Conservation (phyloP, 2,797 vertebrate species). For the Tokudaia muenninki region DNA sequence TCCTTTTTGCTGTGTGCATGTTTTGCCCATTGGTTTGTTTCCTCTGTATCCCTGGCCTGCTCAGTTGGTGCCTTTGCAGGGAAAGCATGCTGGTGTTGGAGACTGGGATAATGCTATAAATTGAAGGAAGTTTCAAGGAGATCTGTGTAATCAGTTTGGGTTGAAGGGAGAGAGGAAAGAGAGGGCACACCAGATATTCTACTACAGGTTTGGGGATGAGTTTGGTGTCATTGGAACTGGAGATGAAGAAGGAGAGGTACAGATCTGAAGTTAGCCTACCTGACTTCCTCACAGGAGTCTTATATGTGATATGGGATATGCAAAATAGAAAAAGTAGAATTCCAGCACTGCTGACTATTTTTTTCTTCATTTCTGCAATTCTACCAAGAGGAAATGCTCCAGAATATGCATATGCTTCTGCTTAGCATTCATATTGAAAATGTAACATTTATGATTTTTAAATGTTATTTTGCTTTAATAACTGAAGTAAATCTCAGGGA, state of each 20-base stretch:
- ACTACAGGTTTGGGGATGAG: not conserved
- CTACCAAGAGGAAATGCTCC: not conserved
- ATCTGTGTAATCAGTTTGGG: not conserved
- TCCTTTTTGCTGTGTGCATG: not conserved
- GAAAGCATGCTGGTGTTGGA: not conserved
- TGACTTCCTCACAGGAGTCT: not conserved
- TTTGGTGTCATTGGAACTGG: not conserved
- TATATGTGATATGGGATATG: too few species aligned
- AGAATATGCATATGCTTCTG: constrained; percentile 15
- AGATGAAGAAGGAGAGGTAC: not conserved
- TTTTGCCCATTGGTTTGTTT: not conserved
- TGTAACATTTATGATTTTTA: constrained; percentile 61
- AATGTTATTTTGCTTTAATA: constrained; percentile 71
- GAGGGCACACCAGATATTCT: too few species aligned
- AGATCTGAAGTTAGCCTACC: not conserved
- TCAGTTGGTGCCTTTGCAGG: not conserved
- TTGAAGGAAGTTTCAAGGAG: not conserved
- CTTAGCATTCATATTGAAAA: constrained; percentile 30
- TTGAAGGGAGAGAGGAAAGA: too few species aligned
- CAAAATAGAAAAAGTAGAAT: not conserved
- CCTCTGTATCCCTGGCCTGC: not conserved
- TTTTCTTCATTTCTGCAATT: not conserved
- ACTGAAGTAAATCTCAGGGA: constrained; percentile 55
- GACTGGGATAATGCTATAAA: not conserved
- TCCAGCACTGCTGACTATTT: not conserved